A percentile compares a stretch with the other conserved stretches of the same genome.
phyloP scores from a whole-genome alignment of 2,113 vertebrate genomes.

The Macquaria australasica region DNA sequence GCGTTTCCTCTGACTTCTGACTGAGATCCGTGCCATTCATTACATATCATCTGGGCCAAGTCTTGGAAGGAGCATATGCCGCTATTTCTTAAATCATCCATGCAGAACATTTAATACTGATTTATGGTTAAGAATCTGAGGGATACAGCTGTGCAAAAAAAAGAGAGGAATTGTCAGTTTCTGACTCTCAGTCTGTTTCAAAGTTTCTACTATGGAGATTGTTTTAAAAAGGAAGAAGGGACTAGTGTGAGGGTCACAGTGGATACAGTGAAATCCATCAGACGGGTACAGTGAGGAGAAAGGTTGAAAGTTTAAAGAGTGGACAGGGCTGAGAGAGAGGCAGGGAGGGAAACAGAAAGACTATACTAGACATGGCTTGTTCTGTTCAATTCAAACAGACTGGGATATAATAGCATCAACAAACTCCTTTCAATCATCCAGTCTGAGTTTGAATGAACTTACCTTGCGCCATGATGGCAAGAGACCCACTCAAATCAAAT shows the following conservation, averaged over 20 bases:
- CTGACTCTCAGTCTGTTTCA: constrained; percentile 34
- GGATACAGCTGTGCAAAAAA: constrained; percentile 62
- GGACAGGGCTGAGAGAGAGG: constrained; percentile 31
- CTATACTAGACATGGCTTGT: background rate
- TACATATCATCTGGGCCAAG: background rate
- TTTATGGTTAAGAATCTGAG: constrained; percentile 47
- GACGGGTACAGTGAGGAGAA: background rate
- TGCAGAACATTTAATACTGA: constrained; percentile 73
- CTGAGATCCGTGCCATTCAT: background rate
- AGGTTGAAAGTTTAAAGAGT: constrained; percentile 48
- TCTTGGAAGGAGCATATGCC: background rate
- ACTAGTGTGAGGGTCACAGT: constrained; percentile 3
- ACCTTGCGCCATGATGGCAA: background rate
- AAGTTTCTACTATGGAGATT: constrained; percentile 6
- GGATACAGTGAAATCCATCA: constrained; percentile 5
- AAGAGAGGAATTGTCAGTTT: background rate
- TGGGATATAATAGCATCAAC: constrained; percentile 15
- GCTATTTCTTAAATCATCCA: background rate
- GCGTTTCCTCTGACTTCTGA: background rate
- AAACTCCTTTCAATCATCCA: constrained; percentile 20
- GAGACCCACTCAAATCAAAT: too few species aligned
- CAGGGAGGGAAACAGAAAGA: background rate
- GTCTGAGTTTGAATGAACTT: constrained; percentile 20
- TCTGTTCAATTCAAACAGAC: constrained; percentile 34
- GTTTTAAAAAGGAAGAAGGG: background rate